phyloP scores from a whole-genome alignment of 1,140 invertebrate species.

The Wiebesia pumilae region DNA sequence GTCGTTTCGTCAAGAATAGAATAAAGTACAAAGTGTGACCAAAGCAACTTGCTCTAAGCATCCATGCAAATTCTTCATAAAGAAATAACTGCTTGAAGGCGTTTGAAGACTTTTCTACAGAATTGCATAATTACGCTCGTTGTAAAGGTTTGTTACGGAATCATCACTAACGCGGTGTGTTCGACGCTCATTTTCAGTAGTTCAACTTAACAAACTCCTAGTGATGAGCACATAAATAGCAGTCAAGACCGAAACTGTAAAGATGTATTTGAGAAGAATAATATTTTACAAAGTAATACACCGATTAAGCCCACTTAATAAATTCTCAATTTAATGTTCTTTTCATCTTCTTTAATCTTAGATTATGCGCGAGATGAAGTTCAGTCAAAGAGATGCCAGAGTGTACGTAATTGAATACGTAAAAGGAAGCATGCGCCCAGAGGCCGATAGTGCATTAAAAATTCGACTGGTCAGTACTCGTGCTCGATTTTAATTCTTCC shows the following conservation, averaged over 20 bases:
- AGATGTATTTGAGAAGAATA: no score
- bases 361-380: no score
- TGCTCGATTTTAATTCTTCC: no score
- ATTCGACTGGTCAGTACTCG: no score
- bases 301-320: no score
- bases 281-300: no score
- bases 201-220: background rate
- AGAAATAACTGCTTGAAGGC: background rate
- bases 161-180: background rate
- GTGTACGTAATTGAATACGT: no score
- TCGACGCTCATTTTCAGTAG: background rate
- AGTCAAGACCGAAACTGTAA: background rate
- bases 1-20: constrained; percentile 1
- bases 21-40: background rate
- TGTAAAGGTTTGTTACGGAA: background rate
- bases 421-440: no score
- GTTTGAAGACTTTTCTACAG: background rate
- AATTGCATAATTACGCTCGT: background rate
- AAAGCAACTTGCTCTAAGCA: background rate
- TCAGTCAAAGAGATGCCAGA: no score
- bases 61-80: background rate
- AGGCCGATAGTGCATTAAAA: no score
- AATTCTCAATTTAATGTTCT: no score
- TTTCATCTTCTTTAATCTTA: no score
- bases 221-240: background rate